Evolutionary conservation across 2,888 invertebrate genomes (phyloP), one percentile per base, ranked within the genome.

Genomic region (Pseudoips prasinana): DNA sequence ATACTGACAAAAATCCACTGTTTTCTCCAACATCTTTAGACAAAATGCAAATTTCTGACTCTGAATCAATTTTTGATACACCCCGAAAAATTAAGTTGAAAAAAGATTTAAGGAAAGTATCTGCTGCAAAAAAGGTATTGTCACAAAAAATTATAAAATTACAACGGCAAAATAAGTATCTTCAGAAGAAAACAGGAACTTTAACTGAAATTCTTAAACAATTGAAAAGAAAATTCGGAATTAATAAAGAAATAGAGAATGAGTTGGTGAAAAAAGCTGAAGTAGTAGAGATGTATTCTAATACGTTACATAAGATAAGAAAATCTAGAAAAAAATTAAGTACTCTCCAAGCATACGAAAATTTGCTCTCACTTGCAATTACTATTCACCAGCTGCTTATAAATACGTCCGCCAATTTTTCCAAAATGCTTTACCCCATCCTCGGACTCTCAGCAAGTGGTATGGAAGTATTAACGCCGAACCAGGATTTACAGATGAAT

Each of bases 1-100:
- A 14, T 14, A 14, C 14, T 3, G 14, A 2, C 14, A 14, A 5
- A 14, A n/a, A n/a, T n/a, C n/a, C n/a, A n/a, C n/a, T 14, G 14
- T 5, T 14, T 14, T 2, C 14, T 14, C 14, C 14, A 14, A 2
- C 14, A 14, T 5, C 2, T 3, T 14, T 5, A 14, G 14, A 10
- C n/a, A n/a, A n/a, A n/a, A n/a, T n/a, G n/a, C n/a, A n/a, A n/a
- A 10, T 28, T 28, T 28, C 27, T 10, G 24, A 24, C 8, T 10
- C 24, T 1, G 24, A 30, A 3, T 30, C 23, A 17, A 24, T 30
- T 17, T 30, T 30, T 24, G 30, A 30, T 24, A 18, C 24, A 4
- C 30, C 30, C 2, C 8, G 24, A 18, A 24, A 30, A 30, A 18
- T 24, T 10, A 10, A 18, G 9, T 10, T 30, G 24, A 30, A 30